These are phyloP conservation scores for Lamellibrachia luymesi DNA, from an alignment of 1,140 invertebrate species.

Conservation along the genomic window DNA sequence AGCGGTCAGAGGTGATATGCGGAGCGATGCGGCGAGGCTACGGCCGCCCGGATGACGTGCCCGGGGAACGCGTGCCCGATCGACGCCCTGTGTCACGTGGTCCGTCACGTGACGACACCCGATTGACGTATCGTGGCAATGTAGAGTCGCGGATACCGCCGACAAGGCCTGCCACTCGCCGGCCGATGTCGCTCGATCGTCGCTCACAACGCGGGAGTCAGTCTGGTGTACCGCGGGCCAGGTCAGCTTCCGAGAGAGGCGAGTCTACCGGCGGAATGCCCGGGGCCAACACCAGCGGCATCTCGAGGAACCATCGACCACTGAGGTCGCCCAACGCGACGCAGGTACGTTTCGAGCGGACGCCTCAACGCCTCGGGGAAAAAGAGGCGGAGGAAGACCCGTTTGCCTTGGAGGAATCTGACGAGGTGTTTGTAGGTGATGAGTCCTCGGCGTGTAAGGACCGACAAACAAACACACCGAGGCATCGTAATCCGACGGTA, in stretches of 20 bases:
- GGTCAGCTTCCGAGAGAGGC: not conserved
- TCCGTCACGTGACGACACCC: not conserved
- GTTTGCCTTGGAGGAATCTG: not conserved
- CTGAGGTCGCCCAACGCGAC: not conserved
- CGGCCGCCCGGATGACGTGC: not conserved
- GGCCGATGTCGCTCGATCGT: not conserved
- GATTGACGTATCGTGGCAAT: not conserved
- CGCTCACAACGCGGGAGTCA: not conserved
- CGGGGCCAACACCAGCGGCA: not conserved
- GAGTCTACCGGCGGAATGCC: not conserved
- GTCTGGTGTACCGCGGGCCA: not conserved
- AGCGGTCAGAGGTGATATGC: not conserved
- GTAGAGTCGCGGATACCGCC: not conserved
- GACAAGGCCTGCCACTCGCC: not conserved
- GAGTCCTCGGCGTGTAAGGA: not conserved
- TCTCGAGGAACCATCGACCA: not conserved
- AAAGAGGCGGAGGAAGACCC: not conserved
- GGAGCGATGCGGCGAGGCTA: not conserved
- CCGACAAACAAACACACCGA: not conserved
- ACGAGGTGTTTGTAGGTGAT: not conserved
- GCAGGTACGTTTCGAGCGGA: not conserved
- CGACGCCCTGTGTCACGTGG: not conserved
- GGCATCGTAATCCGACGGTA: not conserved
- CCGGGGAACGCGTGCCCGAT: too few species aligned
- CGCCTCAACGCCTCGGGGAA: not conserved